Evolutionary conservation across 2,888 invertebrate species (phyloP).

Genomic region (Heterodera filipjevi): DNA sequence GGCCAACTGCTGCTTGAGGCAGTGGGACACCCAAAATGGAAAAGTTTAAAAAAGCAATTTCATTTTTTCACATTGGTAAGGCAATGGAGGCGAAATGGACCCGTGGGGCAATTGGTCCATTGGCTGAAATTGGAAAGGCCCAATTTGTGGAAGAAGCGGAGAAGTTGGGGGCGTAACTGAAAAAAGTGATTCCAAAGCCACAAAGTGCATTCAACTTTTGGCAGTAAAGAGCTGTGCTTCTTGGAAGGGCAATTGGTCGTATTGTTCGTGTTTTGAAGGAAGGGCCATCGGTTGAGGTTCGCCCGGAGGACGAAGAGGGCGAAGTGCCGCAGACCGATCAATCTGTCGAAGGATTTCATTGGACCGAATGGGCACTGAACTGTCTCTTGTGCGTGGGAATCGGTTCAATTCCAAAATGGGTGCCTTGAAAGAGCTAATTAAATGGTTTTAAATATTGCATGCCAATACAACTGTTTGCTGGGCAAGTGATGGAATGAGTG

Average conservation of each 20-base stretch:
- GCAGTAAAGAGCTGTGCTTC: neutral
- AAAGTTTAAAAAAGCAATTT: no score
- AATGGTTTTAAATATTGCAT: neutral
- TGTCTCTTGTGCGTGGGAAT: neutral
- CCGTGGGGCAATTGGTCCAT: neutral
- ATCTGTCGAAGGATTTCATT: neutral
- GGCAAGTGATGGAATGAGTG: neutral
- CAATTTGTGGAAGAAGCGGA: neutral
- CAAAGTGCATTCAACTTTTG: neutral
- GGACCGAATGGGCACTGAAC: neutral
- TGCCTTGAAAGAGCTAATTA: neutral
- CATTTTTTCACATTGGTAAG: neutral
- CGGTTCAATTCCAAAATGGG: no score
- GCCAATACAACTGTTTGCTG: neutral
- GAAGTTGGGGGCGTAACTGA: neutral
- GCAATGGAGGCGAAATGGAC: neutral
- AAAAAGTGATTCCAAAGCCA: neutral
- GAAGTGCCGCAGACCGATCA: neutral
- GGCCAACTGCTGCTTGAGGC: neutral
- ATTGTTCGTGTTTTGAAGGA: neutral
- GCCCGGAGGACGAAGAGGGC: neutral
- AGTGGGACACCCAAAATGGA: no score
- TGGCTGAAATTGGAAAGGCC: neutral
- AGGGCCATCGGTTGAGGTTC: neutral
- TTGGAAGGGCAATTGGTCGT: neutral